These are phyloP conservation scores for Oligia latruncula DNA, from an alignment of 2,888 invertebrate species.

Conservation along the genomic window DNA sequence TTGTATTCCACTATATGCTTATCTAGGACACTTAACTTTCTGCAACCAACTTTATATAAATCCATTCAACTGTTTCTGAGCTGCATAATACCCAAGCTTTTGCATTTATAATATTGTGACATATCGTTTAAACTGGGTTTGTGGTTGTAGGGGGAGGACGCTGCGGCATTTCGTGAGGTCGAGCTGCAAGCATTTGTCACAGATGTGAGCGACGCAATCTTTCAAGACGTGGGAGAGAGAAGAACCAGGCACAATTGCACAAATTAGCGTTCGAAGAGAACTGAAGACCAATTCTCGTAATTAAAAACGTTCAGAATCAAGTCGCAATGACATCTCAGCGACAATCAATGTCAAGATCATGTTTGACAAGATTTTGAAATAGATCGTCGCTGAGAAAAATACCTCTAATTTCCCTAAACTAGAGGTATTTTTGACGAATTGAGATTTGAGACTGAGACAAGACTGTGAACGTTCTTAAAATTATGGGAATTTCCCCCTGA, in stretches of 20 bases:
- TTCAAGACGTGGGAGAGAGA: conserved; percentile 13
- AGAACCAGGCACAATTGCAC: background rate
- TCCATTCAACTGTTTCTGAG: conserved; percentile 10
- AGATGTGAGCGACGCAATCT: conserved; percentile 31
- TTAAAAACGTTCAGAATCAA: too few relatives aligned
- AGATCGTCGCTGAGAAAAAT: too few relatives aligned
- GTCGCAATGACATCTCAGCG: too few relatives aligned
- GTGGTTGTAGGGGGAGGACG: conserved; percentile 34
- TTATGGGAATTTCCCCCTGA: too few relatives aligned
- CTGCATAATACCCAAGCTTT: conserved; percentile 22
- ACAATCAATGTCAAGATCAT: too few relatives aligned
- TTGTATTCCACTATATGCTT: background rate
- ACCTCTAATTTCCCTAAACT: too few relatives aligned
- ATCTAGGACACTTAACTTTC: background rate
- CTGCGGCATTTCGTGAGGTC: conserved; percentile 54
- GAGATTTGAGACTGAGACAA: too few relatives aligned
- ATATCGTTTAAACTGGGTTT: conserved; percentile 43
- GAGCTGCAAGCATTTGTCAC: conserved; percentile 51
- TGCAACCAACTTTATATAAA: background rate
- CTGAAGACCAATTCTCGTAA: too few relatives aligned
- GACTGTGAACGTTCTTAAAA: too few relatives aligned
- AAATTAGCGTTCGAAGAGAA: conserved; percentile 15
- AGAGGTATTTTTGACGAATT: too few relatives aligned
- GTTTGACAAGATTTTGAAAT: too few relatives aligned
- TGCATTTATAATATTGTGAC: conserved; percentile 57